Evolutionary conservation across 2,797 vertebrate species (phyloP).

Genomic region (Propithecus perrieri): DNA sequence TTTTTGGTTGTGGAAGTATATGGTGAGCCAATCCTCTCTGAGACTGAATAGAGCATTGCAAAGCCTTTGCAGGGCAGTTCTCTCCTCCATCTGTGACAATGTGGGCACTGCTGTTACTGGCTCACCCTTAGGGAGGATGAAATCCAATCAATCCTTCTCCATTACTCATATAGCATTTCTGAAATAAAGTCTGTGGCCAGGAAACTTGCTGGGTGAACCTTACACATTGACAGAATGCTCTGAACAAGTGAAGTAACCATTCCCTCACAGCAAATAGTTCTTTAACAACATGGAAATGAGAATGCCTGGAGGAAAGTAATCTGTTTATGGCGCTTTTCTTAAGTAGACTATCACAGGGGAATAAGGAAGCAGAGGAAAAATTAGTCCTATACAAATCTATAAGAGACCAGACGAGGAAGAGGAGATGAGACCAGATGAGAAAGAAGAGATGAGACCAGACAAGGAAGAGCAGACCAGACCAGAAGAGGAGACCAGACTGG

Average conservation of each 20-base stretch:
- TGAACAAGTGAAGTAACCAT: neutral
- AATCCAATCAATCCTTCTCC: neutral
- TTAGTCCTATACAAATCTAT: neutral
- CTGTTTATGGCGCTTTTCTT: neutral
- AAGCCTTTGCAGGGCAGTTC: neutral
- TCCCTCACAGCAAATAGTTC: neutral
- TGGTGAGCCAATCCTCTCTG: neutral
- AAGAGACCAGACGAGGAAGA: neutral
- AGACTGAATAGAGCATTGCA: neutral
- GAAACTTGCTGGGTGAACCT: neutral
- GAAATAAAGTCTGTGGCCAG: neutral
- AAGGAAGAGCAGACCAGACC: too few relatives aligned
- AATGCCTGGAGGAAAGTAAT: neutral
- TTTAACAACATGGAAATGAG: neutral
- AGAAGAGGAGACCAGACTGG: too few relatives aligned
- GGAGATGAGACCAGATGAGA: too few relatives aligned
- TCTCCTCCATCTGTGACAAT: neutral
- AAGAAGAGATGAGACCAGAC: too few relatives aligned
- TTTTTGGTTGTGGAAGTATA: neutral
- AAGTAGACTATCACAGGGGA: neutral
- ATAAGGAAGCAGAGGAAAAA: neutral
- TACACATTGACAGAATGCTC: neutral
- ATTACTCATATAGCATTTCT: neutral
- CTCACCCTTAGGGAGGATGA: neutral
- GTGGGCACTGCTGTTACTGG: neutral